Percentiles rank a stretch among this genome's conserved stretches.
Evolutionary conservation across 2,797 vertebrate genomes (phyloP).

Genomic region (Clarias fuscus): DNA sequence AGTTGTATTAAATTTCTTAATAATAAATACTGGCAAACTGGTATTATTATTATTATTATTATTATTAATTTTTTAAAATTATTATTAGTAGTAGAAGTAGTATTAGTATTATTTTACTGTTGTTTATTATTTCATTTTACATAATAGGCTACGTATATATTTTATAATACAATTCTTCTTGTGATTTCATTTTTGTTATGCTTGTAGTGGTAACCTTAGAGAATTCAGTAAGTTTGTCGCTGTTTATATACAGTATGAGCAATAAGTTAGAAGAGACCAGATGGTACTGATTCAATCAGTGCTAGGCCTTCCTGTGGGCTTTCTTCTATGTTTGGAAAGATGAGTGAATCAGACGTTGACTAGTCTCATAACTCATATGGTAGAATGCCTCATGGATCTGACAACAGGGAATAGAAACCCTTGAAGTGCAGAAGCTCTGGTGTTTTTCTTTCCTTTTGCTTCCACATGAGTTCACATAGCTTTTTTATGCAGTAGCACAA

Average conservation of each 20-base stretch:
- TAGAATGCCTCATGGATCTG: constrained; percentile 40
- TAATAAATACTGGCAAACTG: not conserved
- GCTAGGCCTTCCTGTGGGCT: not conserved
- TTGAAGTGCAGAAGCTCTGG: constrained; percentile 15
- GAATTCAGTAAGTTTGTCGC: not conserved
- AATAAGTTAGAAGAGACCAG: not conserved
- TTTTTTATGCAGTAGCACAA: constrained; percentile 21
- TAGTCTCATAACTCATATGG: constrained; percentile 60
- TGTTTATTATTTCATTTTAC: not conserved
- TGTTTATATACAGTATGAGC: not conserved
- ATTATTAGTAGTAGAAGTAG: no score
- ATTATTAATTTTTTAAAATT: no score
- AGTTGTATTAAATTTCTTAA: not conserved
- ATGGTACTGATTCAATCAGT: constrained; percentile 10
- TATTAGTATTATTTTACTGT: no score
- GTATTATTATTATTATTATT: not conserved
- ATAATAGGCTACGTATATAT: not conserved
- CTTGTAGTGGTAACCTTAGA: not conserved
- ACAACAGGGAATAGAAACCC: constrained; percentile 30
- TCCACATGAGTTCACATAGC: constrained; percentile 27
- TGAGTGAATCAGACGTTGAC: constrained; percentile 55
- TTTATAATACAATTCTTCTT: not conserved
- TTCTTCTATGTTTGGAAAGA: constrained; percentile 31
- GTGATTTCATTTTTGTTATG: not conserved
- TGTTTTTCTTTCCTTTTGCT: constrained; percentile 38